Percentiles rank a stretch among this genome's conserved stretches.
phyloP scores from a whole-genome alignment of 2,888 invertebrate genomes.

The Zaprionus bogoriensis region DNA sequence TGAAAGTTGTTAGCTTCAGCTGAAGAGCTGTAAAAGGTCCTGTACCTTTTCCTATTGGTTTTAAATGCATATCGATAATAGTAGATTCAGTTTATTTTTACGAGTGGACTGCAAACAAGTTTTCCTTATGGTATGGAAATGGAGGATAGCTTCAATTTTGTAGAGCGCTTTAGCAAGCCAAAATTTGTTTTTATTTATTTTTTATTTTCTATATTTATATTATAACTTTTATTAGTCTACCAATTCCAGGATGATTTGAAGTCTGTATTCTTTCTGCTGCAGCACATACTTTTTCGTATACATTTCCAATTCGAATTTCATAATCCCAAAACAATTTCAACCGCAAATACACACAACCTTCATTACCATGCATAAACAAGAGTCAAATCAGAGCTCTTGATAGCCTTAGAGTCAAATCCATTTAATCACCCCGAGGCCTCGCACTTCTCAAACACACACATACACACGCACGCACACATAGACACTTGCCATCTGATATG shows the following conservation, averaged over 20 bases:
- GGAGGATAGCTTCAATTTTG: too few species aligned
- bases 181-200: too few species aligned
- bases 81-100: too few species aligned
- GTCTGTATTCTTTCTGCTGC: background rate
- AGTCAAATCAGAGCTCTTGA: conserved; percentile 29
- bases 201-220: background rate
- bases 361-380: conserved; percentile 48
- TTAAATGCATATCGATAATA: too few species aligned
- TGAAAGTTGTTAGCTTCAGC: background rate
- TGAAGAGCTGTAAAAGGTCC: conserved; percentile 11
- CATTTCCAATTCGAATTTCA: conserved; percentile 31
- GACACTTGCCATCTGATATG: conserved; percentile 29
- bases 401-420: conserved; percentile 58
- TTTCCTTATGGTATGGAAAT: too few species aligned
- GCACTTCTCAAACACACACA: background rate
- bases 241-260: too few species aligned
- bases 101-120: too few species aligned
- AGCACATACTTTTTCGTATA: background rate
- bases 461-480: background rate
- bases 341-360: conserved; percentile 45
- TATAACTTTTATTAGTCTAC: background rate
- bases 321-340: conserved; percentile 35
- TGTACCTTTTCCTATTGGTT: too few species aligned
- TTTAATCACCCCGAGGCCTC: conserved; percentile 62
- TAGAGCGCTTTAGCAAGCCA: too few species aligned